Conservation (phyloP, 2,797 vertebrate species). For the Pelodytes ibericus region DNA sequence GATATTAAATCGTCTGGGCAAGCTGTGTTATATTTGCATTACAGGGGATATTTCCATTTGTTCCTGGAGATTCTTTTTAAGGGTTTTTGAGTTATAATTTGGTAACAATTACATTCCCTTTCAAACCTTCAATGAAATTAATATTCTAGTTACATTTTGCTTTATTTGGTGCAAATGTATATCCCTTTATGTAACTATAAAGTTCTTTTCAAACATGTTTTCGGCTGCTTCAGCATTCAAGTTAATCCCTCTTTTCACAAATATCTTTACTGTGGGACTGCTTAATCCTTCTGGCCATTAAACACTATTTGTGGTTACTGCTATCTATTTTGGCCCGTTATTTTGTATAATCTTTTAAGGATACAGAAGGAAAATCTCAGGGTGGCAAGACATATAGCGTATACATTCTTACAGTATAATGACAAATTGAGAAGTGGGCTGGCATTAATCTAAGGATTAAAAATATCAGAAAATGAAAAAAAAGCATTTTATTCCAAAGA, state of each 20-base stretch:
- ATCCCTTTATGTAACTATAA: conserved; percentile 26
- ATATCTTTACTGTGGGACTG: conserved; percentile 15
- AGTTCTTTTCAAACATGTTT: neutral
- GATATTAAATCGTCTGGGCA: neutral
- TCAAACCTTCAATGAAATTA: neutral
- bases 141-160: neutral
- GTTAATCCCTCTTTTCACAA: conserved; percentile 45
- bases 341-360: conserved; percentile 60
- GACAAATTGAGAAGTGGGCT: conserved; percentile 56
- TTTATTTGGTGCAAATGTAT: conserved; percentile 19
- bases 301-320: conserved; percentile 53
- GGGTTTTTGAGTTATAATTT: neutral
- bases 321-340: conserved; percentile 54
- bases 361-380: conserved; percentile 53
- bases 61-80: too few relatives aligned
- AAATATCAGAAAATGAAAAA: conserved; percentile 29
- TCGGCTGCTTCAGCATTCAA: conserved; percentile 19
- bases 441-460: conserved; percentile 61
- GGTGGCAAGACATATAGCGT: conserved; percentile 51
- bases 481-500: conserved; percentile 43
- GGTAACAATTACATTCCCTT: neutral
- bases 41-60: neutral
- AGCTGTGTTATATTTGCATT: conserved; percentile 18
- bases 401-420: conserved; percentile 57
- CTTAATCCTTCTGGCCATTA: conserved; percentile 57